These are phyloP conservation scores for Psilopsiagon aurifrons DNA, from an alignment of 2,113 vertebrate genomes.

Conservation along the genomic window DNA sequence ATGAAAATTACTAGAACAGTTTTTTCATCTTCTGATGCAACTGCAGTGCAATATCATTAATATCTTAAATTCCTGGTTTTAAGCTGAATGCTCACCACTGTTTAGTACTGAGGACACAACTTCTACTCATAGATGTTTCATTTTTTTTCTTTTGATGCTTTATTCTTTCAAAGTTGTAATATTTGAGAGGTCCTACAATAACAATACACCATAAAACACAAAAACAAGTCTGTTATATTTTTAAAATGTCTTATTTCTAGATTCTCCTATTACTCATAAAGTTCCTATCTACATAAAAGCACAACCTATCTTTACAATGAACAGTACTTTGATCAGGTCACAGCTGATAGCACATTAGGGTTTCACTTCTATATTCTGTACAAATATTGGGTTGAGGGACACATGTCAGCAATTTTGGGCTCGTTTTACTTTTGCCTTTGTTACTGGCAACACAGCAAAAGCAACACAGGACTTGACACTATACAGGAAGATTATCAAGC, in stretches of 20 bases:
- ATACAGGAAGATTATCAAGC: neutral
- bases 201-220: neutral
- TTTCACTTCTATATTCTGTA: constrained; percentile 24
- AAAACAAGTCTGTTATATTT: neutral
- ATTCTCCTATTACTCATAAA: neutral
- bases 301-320: constrained; percentile 30
- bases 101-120: neutral
- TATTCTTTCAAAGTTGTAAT: neutral
- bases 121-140: neutral
- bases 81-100: neutral
- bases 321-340: constrained; percentile 31
- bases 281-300: constrained; percentile 23
- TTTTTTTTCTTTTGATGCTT: neutral
- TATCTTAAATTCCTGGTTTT: neutral
- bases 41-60: neutral
- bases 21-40: neutral
- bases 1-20: neutral
- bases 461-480: constrained; percentile 7
- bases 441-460: constrained; percentile 39
- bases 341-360: constrained; percentile 21
- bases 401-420: constrained; percentile 17
- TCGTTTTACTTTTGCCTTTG: constrained; percentile 23
- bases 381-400: constrained; percentile 4
- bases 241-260: neutral
- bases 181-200: neutral